Evolutionary conservation across 2,888 invertebrate genomes (phyloP).

Genomic region (Slavum lentiscoides): DNA sequence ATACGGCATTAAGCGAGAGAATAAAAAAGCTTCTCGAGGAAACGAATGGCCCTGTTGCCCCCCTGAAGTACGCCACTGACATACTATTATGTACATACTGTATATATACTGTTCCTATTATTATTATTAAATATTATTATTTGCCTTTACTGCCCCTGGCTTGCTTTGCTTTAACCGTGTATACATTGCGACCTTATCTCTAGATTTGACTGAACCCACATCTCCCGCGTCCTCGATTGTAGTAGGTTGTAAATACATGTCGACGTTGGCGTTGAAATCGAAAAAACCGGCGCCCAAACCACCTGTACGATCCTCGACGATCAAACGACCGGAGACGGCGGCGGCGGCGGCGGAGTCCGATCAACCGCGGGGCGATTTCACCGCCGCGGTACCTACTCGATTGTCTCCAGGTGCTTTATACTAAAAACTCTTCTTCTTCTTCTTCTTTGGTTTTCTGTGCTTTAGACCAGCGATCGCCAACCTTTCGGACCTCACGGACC

Average conservation of each 20-base stretch:
- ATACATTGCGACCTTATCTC: constrained; percentile 31
- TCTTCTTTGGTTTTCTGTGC: constrained; percentile 44
- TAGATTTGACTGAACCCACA: constrained; percentile 45
- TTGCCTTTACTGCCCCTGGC: not conserved
- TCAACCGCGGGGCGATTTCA: constrained; percentile 18
- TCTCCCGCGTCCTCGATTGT: constrained; percentile 31
- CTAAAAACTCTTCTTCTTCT: constrained; percentile 10
- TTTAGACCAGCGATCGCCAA: not conserved
- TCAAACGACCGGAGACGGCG: not conserved
- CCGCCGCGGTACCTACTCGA: constrained; percentile 12
- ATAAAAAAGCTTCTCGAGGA: too few species aligned
- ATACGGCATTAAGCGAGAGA: too few species aligned
- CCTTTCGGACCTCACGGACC: too few species aligned
- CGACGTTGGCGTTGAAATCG: constrained; percentile 8
- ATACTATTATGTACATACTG: too few species aligned
- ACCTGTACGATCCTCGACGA: constrained; percentile 31
- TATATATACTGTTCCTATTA: not conserved
- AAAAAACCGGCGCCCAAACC: constrained; percentile 43
- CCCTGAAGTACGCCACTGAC: too few species aligned
- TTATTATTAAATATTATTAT: not conserved
- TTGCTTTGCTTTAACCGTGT: constrained; percentile 41
- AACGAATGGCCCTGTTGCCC: too few species aligned
- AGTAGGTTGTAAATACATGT: constrained; percentile 40
- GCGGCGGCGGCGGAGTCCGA: not conserved
- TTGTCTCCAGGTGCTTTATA: constrained; percentile 50